Evolutionary conservation across 1,140 invertebrate species (phyloP).

Genomic region (Drosophila mayri): DNA sequence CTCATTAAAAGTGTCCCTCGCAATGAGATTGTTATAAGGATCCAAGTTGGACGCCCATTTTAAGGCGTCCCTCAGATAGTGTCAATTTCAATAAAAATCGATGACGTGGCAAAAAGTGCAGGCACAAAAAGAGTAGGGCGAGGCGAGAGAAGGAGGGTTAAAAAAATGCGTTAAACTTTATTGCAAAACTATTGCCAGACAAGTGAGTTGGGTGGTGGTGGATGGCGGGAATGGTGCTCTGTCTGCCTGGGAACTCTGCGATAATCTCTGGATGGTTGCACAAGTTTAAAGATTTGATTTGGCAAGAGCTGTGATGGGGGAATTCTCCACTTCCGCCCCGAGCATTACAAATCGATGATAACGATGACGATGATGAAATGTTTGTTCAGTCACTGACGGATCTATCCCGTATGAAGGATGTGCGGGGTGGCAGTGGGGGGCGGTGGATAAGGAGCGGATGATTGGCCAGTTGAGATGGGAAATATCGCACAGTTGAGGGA

Average conservation of each 20-base stretch:
- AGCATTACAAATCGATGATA: conserved; percentile 57
- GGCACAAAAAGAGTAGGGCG: conserved; percentile 20
- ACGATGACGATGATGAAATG: conserved; percentile 67
- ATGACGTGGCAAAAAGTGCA: conserved; percentile 69
- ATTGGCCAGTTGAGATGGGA: conserved; percentile 48
- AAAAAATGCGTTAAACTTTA: conserved; percentile 73
- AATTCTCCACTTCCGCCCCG: conserved; percentile 25
- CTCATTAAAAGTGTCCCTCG: conserved; percentile 74
- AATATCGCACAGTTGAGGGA: conserved; percentile 26
- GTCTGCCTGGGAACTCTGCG: conserved; percentile 40
- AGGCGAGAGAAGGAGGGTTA: conserved; percentile 5
- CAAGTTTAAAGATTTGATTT: conserved; percentile 82
- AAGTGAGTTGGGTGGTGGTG: conserved; percentile 7
- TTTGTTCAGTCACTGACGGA: conserved; percentile 61
- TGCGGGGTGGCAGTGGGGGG: not conserved
- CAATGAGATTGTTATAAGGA: conserved; percentile 60
- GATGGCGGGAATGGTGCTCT: not conserved
- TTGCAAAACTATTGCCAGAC: conserved; percentile 54
- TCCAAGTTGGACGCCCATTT: conserved; percentile 36
- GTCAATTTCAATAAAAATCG: conserved; percentile 83
- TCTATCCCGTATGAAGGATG: conserved; percentile 35
- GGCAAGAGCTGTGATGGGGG: conserved; percentile 46
- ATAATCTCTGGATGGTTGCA: conserved; percentile 64
- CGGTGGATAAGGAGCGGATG: conserved; percentile 19
- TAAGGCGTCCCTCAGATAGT: conserved; percentile 52